Evolutionary conservation across 2,113 vertebrate species (phyloP).

Genomic region (Oreocharis arfaki): DNA sequence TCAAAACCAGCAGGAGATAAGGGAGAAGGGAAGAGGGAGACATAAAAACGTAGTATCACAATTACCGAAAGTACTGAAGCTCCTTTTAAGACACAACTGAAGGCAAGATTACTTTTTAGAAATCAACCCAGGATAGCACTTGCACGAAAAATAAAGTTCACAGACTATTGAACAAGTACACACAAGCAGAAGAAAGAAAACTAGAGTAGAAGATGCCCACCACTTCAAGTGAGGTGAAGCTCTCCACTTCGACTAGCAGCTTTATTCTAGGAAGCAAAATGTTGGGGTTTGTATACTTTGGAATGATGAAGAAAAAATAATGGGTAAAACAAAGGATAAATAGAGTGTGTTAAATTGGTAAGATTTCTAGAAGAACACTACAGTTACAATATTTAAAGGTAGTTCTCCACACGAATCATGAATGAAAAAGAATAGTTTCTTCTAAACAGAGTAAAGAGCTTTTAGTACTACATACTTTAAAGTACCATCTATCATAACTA

Average conservation of each 20-base stretch:
- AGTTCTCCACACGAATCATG: neutral
- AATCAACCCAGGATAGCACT: neutral
- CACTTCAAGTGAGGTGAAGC: neutral
- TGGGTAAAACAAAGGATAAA: neutral
- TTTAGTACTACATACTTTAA: neutral
- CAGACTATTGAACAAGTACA: neutral
- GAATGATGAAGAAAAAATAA: neutral
- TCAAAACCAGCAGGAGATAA: neutral
- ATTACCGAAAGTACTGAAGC: neutral
- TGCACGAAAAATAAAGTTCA: neutral
- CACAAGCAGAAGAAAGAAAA: neutral
- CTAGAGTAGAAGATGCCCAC: neutral
- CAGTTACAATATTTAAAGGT: neutral
- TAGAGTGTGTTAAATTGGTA: neutral
- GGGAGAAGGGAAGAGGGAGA: neutral
- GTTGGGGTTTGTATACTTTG: neutral
- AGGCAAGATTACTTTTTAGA: neutral
- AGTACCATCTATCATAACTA: neutral
- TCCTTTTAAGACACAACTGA: neutral
- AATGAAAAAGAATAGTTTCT: neutral
- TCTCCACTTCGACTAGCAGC: neutral
- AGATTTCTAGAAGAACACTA: neutral
- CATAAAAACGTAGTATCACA: neutral
- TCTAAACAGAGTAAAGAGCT: neutral
- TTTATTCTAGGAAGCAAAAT: neutral